Percentiles rank a stretch among this genome's conserved stretches.
Evolutionary conservation across 2,888 invertebrate species (phyloP).

Genomic region (Machimus rusticus): DNA sequence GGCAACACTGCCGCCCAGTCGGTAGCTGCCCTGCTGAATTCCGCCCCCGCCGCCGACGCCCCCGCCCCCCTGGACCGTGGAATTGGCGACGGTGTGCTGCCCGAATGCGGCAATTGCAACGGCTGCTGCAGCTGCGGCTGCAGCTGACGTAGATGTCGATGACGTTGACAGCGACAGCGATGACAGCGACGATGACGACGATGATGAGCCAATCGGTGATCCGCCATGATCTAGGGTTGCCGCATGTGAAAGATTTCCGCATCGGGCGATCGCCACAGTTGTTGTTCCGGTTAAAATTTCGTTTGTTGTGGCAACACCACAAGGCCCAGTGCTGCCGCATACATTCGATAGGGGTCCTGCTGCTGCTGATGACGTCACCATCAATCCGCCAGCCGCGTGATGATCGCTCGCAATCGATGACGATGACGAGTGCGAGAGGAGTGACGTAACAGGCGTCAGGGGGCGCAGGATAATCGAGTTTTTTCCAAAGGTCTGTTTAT

Average conservation of each 20-base stretch:
- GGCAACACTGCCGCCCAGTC: not conserved
- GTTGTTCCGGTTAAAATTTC: not conserved
- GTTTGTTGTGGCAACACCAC: not conserved
- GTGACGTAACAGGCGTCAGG: not conserved
- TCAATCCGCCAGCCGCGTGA: no score
- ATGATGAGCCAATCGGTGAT: not conserved
- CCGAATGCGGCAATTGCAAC: slow-evolving; percentile 43
- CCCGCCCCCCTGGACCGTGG: not conserved
- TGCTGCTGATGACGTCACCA: no score
- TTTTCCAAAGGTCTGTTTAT: not conserved
- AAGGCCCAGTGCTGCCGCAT: not conserved
- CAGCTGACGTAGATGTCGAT: not conserved
- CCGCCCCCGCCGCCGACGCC: not conserved
- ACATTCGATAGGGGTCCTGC: not conserved
- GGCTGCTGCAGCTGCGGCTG: slow-evolving; percentile 39
- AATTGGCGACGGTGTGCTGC: not conserved
- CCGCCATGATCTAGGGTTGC: not conserved
- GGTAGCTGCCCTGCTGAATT: not conserved
- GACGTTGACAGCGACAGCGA: slow-evolving; percentile 28
- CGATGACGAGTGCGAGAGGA: slow-evolving; percentile 12
- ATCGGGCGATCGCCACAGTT: not conserved
- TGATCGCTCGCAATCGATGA: slow-evolving; percentile 24
- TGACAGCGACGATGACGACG: not conserved
- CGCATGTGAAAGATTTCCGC: not conserved
- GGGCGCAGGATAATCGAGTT: not conserved